These are phyloP conservation scores for Myotis yumanensis DNA, from an alignment of 2,113 vertebrate species.

Conservation along the genomic window DNA sequence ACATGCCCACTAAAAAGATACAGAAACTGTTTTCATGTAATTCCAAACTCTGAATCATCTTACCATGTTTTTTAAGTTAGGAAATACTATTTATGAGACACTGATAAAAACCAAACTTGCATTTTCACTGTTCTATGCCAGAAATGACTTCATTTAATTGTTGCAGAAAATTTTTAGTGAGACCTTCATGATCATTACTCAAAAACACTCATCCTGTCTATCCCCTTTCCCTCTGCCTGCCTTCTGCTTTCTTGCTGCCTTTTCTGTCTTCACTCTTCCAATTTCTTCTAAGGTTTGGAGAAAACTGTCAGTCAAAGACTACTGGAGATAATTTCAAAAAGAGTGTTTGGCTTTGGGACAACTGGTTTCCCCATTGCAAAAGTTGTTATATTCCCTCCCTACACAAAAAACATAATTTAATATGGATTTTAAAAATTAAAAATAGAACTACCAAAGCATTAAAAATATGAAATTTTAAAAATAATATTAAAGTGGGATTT, in stretches of 20 bases:
- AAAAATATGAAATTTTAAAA: background rate
- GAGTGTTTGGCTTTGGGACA: background rate
- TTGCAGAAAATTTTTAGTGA: background rate
- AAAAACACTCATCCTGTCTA: background rate
- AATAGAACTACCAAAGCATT: background rate
- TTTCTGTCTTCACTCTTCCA: background rate
- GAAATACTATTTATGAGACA: background rate
- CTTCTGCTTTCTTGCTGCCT: background rate
- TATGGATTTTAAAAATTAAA: conserved; percentile 30
- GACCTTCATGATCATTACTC: background rate
- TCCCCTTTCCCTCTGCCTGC: background rate
- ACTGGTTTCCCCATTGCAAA: background rate
- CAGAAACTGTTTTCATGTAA: background rate
- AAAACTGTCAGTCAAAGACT: background rate
- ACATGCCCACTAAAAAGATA: background rate
- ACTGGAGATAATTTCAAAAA: background rate
- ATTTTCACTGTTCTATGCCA: background rate
- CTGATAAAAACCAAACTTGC: background rate
- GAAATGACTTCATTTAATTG: background rate
- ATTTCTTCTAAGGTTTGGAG: background rate
- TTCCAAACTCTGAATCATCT: background rate
- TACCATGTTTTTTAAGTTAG: background rate
- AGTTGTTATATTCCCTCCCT: background rate
- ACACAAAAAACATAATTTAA: conserved; percentile 27
- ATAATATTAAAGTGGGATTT: background rate